Base-by-base conservation (phyloP, 2,888 invertebrate species). In the Sisyra nigra region DNA sequence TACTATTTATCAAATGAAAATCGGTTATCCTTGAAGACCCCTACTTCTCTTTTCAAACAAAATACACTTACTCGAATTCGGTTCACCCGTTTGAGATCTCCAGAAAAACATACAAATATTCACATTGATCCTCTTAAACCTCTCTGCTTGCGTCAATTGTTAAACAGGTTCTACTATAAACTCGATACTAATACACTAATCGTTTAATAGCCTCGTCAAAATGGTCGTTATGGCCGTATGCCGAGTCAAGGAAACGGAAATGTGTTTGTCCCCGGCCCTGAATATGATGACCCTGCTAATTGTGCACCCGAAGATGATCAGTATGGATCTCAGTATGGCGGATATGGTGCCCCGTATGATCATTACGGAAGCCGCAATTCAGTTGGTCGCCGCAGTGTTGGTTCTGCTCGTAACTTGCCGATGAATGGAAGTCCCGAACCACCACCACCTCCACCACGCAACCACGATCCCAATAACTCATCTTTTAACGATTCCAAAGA, bases 401-500 rank as follows among this genome's bases (percentile, higher is more conserved):
- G 67, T 59, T 74, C 74, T 14, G 63, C 72, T 32, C 68, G 73
- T 50, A 69, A 76, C 51, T 68, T 74, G 40, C 72, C 72, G 6
- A 63, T 67, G 47, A 68, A 65, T 45, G 66, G 65, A 51, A 74
- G 68, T 58, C 81, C 68, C 63, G 69, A 70, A 66, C 74, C 68
- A 49, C 75, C 67, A 57, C 76, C 64, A 69, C 88, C 80, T 51
- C 88, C 79, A 54, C 87, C 78, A 57, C 80, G 78, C 59, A 87
- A 87, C 64, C 84, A 86, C 56, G 85, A 84, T 62, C 74, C 71
- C 54, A 75, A 74, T 59, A 76, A 76, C 61, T 75, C 74, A 37
- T 80, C 80, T 45, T 88, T 88, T 67, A 89, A 91, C 66, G 89
- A 89, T 64, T 87, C 87, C 60, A 89, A 89, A 70, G 88, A 89